These are phyloP conservation scores for Anthonomus grandis DNA, from an alignment of 1,140 invertebrate genomes.

Conservation along the genomic window DNA sequence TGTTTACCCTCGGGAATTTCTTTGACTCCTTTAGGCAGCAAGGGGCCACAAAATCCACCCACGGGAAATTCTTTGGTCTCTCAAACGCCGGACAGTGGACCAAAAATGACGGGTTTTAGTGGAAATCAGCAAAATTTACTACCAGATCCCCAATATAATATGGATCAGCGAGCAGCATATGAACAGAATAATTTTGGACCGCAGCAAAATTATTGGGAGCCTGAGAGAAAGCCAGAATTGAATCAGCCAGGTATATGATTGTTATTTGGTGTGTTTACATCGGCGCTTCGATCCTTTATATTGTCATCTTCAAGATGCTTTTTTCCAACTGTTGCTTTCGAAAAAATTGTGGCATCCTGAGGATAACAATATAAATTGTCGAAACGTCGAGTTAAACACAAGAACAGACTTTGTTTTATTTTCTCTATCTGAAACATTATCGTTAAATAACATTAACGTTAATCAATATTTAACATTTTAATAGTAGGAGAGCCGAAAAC, in stretches of 20 bases:
- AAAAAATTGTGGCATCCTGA: no score
- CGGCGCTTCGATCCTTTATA: constrained; percentile 13
- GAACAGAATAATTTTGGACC: constrained; percentile 3
- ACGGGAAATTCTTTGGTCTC: background rate
- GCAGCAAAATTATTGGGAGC: constrained; percentile 34
- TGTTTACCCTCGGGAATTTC: constrained; percentile 30
- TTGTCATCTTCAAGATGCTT: background rate
- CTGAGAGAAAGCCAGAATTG: constrained; percentile 26
- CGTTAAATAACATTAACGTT: no score
- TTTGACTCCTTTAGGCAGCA: constrained; percentile 25
- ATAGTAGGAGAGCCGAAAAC: no score
- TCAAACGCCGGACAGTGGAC: constrained; percentile 6
- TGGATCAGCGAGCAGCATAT: no score
- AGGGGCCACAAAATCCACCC: constrained; percentile 3
- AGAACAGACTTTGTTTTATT: no score
- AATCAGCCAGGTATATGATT: constrained; percentile 16
- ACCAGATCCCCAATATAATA: no score
- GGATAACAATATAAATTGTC: no score
- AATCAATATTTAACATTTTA: no score
- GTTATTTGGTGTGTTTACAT: constrained; percentile 14
- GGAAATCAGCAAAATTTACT: no score
- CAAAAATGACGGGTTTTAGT: background rate
- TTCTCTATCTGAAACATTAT: no score
- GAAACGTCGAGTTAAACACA: no score
- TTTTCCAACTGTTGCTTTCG: no score